Conservation (phyloP, 1,140 invertebrate genomes). For the Trachymyrmex cornetzi region DNA sequence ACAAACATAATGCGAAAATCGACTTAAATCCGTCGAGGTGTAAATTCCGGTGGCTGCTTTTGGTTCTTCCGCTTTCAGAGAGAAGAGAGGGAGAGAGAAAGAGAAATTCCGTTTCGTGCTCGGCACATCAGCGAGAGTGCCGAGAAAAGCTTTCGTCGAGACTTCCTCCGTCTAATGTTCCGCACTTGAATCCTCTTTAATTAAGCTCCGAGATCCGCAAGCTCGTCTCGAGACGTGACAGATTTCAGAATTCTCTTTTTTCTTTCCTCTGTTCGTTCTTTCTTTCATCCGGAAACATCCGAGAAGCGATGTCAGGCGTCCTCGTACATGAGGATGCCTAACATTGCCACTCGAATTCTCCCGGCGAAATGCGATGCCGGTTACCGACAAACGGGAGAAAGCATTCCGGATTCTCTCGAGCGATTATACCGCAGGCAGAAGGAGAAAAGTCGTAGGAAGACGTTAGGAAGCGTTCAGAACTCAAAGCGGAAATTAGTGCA, state of each 20-base stretch:
- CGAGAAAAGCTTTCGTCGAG: constrained; percentile 11
- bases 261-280: background rate
- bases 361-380: background rate
- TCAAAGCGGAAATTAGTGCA: constrained; percentile 35
- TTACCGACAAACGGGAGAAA: constrained; percentile 27
- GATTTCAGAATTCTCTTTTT: background rate
- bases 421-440: constrained; percentile 1
- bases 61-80: background rate
- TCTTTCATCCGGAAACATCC: constrained; percentile 20
- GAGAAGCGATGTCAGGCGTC: constrained; percentile 24
- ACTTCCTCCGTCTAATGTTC: background rate
- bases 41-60: constrained; percentile 36
- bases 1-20: constrained; percentile 20
- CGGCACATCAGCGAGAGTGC: background rate
- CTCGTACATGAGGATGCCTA: background rate
- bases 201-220: constrained; percentile 39
- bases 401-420: constrained; percentile 9
- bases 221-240: constrained; percentile 22
- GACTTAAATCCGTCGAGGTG: constrained; percentile 8
- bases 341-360: constrained; percentile 48
- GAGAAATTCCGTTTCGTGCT: constrained; percentile 29
- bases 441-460: constrained; percentile 13
- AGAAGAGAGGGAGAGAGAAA: background rate
- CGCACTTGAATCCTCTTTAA: constrained; percentile 43
- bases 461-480: background rate